A percentile compares a stretch with the other conserved stretches of the same genome.
Conservation (phyloP, 2,888 invertebrate species). For the Macrosoma leucophasiata region DNA sequence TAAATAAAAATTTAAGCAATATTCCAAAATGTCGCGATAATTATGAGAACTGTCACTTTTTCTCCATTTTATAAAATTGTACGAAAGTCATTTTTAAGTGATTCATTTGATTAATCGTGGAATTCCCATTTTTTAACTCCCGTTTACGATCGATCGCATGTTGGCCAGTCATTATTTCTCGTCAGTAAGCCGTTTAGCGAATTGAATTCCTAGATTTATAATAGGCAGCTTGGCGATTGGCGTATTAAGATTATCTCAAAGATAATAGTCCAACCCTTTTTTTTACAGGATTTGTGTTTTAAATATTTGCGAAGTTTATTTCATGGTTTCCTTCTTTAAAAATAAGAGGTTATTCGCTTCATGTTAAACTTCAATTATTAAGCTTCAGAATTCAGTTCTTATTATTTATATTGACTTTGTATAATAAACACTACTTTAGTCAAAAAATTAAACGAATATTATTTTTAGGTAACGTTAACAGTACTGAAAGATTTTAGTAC, state of each 20-base stretch:
- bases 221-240: constrained; percentile 32
- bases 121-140: constrained; percentile 21
- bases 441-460: too few relatives aligned
- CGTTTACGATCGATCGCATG: constrained; percentile 48
- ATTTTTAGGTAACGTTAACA: too few relatives aligned
- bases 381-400: too few relatives aligned
- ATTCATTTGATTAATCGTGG: constrained; percentile 11
- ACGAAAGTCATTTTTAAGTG: constrained; percentile 2
- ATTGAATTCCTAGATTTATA: constrained; percentile 49
- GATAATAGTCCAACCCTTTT: constrained; percentile 38
- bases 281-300: too few relatives aligned
- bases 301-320: too few relatives aligned
- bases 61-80: constrained; percentile 3
- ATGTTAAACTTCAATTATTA: too few relatives aligned
- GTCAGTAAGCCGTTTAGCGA: constrained; percentile 45
- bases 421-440: too few relatives aligned
- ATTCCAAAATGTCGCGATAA: constrained; percentile 28
- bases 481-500: too few relatives aligned
- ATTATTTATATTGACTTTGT: too few relatives aligned
- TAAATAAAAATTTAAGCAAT: not conserved
- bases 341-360: too few relatives aligned
- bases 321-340: too few relatives aligned
- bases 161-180: constrained; percentile 45
- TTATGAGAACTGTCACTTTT: constrained; percentile 23
- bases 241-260: constrained; percentile 38